Percentiles rank a stretch among this genome's conserved stretches.
Evolutionary conservation across 2,888 invertebrate species (phyloP).

Genomic region (Dascillus cervinus): DNA sequence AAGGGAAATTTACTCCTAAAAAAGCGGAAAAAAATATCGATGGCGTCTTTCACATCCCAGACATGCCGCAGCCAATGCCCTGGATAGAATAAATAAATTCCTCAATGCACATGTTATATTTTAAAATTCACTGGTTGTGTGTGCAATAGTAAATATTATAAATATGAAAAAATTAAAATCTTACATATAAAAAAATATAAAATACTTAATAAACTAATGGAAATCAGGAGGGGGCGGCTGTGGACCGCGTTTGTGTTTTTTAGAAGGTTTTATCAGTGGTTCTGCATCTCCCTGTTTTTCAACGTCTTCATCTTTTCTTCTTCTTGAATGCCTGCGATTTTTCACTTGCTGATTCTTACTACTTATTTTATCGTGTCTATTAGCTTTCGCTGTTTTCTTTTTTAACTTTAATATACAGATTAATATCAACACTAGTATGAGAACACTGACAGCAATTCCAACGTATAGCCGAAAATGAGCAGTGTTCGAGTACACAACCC

Average conservation of each 20-base stretch:
- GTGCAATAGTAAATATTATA: slow-evolving; percentile 8
- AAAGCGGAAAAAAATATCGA: slow-evolving; percentile 13
- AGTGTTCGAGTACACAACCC: slow-evolving; percentile 13
- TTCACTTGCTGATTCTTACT: slow-evolving; percentile 5
- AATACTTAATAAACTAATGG: no score
- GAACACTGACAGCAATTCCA: slow-evolving; percentile 7
- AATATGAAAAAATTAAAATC: slow-evolving; percentile 9
- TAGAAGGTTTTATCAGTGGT: slow-evolving; percentile 8
- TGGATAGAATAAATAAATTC: slow-evolving; percentile 19
- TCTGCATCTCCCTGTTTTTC: slow-evolving; percentile 17
- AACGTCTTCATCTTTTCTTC: slow-evolving; percentile 10
- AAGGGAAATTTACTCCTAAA: slow-evolving; percentile 15
- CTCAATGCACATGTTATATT: no score
- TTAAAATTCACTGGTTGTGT: no score
- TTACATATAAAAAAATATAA: slow-evolving; percentile 8
- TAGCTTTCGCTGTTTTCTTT: no score
- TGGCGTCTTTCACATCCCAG: slow-evolving; percentile 1
- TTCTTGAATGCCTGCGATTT: slow-evolving; percentile 3
- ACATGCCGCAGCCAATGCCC: slow-evolving; percentile 11
- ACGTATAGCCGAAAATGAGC: slow-evolving; percentile 9
- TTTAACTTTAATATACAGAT: slow-evolving; percentile 5
- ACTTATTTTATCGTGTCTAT: no score
- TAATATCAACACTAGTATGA: slow-evolving; percentile 8
- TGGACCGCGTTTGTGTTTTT: slow-evolving; percentile 13
- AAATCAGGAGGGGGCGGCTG: slow-evolving; percentile 28